A percentile compares a stretch with the other conserved stretches of the same genome.
phyloP scores from a whole-genome alignment of 2,797 vertebrate species.

The Bothrops alternatus region DNA sequence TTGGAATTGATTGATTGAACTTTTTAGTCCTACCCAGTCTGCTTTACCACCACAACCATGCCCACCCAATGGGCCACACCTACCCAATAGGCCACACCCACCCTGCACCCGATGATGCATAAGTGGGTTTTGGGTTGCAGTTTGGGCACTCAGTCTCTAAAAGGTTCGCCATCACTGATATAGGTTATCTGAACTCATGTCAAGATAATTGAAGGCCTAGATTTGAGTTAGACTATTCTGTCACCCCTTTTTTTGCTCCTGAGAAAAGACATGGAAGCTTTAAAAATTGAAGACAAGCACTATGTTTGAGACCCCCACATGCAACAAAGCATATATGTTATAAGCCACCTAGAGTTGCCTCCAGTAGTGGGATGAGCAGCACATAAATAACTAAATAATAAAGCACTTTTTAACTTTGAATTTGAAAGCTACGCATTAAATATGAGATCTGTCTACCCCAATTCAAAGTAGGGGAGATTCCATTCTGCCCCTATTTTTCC shows the following conservation, averaged over 20 bases:
- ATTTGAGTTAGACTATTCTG: neutral
- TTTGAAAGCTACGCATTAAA: neutral
- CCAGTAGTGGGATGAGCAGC: neutral
- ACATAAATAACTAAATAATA: neutral
- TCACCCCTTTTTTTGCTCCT: neutral
- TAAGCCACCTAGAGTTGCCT: neutral
- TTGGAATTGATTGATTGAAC: too few species aligned
- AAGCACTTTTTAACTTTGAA: neutral
- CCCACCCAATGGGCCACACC: too few species aligned
- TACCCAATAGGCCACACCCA: too few species aligned
- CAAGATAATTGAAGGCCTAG: neutral
- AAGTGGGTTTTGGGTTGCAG: too few species aligned
- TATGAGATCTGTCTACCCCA: neutral
- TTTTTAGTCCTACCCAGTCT: too few species aligned
- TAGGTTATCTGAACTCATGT: neutral
- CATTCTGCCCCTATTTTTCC: neutral
- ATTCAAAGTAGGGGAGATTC: neutral
- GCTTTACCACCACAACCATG: too few species aligned
- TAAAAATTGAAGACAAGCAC: neutral
- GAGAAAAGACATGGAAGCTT: neutral
- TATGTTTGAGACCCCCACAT: neutral
- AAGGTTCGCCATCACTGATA: too few species aligned
- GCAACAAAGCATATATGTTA: neutral
- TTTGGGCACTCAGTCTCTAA: too few species aligned
- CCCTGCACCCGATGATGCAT: too few species aligned